Base-by-base conservation (phyloP, 1,140 invertebrate species). In the Drosophila bipectinata region DNA sequence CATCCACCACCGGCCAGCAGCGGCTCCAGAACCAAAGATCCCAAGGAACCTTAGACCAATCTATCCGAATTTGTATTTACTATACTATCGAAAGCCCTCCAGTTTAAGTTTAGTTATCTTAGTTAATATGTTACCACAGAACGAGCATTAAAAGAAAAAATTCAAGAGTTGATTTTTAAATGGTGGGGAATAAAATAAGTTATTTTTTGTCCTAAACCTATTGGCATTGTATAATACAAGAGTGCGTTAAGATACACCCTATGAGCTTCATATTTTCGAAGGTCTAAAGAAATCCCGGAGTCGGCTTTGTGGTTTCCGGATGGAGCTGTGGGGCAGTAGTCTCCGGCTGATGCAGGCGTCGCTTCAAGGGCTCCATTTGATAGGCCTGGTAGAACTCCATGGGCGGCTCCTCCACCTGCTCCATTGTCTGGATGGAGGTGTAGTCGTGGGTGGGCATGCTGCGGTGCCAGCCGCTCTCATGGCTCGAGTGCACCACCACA, bases 401-500 rank as follows among this genome's bases (percentile, higher is more conserved):
- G 4, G 63, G 14, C 3, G 66, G 62, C 55, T 76, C 72, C 37
- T 63, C 61, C 0, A 48, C 8, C 7, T 54, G 41, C 48, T 77
- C 67, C 55, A 66, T 52, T 18, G 44, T 18, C 30, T 84, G 85
- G 2, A 48, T 28, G 14, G 64, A 61, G 41, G 34, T 60, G 21
- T 82, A 85, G 32, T 67, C 63, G 28, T 74, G 57, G 7, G 73
- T 77, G 34, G 84, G 90, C 87, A 91, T 90, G 45, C 91, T 91
- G 47, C 91, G 73, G 64, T 91, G 79, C 84, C 92, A 88, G 51
- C 91, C 54, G 44, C 77, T 92, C 44, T 88, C 83, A 39, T 87
- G 81, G 26, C 89, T 79, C 6, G 63, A 67, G 57, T 94, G 92
- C 49, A 94, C 94, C 14, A 95, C 94, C 1, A 95, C 93, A 67